A percentile compares a stretch with the other conserved stretches of the same genome.
These are phyloP conservation scores for Micrasema minimum DNA, from an alignment of 1,140 invertebrate genomes.

Conservation along the genomic window DNA sequence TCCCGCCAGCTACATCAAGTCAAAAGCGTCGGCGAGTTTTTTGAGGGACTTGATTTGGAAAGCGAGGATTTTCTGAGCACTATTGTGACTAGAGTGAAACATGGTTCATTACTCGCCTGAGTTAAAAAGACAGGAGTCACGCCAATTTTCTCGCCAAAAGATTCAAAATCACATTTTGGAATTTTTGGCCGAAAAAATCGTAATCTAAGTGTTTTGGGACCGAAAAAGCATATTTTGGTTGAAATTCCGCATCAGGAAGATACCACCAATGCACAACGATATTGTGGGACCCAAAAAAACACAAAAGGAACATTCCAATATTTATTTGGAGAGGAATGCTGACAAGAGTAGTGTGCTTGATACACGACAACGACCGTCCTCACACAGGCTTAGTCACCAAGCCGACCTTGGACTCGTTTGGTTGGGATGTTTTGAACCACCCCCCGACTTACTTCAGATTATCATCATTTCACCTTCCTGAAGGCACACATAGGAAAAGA, in stretches of 20 bases:
- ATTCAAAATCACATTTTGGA: constrained; percentile 1
- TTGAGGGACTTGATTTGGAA: constrained; percentile 10
- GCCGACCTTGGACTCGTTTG: not conserved
- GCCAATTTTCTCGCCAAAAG: not conserved
- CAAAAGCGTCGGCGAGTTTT: not conserved
- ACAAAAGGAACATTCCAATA: too few relatives aligned
- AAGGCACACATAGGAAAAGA: not conserved
- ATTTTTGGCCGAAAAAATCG: not conserved
- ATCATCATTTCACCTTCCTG: constrained; percentile 1
- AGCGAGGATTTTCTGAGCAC: constrained; percentile 10
- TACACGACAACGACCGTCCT: constrained; percentile 10
- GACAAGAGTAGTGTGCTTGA: not conserved
- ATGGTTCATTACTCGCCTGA: not conserved
- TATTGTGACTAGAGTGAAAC: constrained; percentile 6
- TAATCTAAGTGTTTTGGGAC: not conserved
- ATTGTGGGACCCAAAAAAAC: not conserved
- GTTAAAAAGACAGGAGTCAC: not conserved
- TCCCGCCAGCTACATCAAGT: too few relatives aligned
- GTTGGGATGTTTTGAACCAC: constrained; percentile 1
- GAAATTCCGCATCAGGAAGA: not conserved
- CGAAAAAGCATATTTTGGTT: not conserved
- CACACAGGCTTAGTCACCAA: not conserved
- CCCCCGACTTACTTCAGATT: not conserved
- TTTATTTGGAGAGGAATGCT: constrained; percentile 9
- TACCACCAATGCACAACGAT: not conserved